phyloP scores from a whole-genome alignment of 2,888 invertebrate genomes.

The Plagiodera versicolora region DNA sequence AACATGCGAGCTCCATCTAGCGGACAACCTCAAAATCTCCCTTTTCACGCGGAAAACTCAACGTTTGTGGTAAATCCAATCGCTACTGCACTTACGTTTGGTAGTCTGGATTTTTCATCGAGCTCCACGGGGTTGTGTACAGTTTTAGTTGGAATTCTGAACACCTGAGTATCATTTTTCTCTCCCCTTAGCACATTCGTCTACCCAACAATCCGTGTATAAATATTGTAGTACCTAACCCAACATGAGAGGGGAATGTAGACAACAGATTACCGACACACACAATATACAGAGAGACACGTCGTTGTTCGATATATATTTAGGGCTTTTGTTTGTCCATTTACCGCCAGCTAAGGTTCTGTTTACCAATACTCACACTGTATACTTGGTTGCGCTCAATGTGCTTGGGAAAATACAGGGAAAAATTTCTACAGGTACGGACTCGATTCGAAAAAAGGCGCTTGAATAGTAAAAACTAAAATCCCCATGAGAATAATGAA shows the following conservation, averaged over 20 bases:
- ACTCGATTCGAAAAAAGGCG: not conserved
- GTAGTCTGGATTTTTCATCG: too few relatives aligned
- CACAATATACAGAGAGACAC: constrained; percentile 13
- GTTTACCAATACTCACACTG: constrained; percentile 51
- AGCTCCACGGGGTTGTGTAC: too few relatives aligned
- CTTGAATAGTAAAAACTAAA: too few relatives aligned
- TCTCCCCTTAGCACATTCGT: not conserved
- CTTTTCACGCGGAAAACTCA: too few relatives aligned
- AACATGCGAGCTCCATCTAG: constrained; percentile 51
- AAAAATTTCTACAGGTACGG: constrained; percentile 16
- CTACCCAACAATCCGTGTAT: constrained; percentile 41
- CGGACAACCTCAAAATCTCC: constrained; percentile 39
- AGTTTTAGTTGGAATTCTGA: too few relatives aligned
- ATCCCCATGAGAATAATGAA: too few relatives aligned
- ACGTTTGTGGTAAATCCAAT: too few relatives aligned
- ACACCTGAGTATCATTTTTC: not conserved
- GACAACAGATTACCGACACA: constrained; percentile 53
- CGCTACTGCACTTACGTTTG: too few relatives aligned
- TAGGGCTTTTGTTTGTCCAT: constrained; percentile 53
- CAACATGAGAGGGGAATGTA: constrained; percentile 51
- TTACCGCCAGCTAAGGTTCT: constrained; percentile 55
- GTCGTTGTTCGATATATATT: constrained; percentile 38
- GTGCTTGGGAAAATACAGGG: constrained; percentile 18
- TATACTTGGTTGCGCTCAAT: constrained; percentile 41
- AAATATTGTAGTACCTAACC: constrained; percentile 51